Conservation (phyloP, 2,888 invertebrate genomes). For the Lepeophtheirus nordmannii region DNA sequence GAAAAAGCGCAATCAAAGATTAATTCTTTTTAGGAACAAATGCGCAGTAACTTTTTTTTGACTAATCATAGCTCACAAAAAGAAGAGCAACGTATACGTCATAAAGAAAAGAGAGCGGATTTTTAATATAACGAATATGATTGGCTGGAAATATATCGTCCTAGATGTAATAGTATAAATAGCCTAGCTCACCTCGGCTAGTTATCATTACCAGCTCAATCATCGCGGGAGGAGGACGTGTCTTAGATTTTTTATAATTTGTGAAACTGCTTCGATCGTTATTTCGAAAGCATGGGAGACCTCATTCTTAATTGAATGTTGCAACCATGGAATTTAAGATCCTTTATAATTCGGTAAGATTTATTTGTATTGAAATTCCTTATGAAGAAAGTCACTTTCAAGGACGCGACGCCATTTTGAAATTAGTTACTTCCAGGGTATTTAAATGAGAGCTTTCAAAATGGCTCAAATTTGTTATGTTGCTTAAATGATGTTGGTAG, state of each 20-base stretch:
- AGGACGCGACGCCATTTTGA: slow-evolving; percentile 7
- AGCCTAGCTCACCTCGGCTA: not conserved
- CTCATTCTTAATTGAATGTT: no score
- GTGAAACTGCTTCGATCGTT: no score
- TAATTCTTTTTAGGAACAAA: not conserved
- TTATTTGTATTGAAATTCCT: not conserved
- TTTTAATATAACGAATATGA: not conserved
- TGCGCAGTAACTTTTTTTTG: not conserved
- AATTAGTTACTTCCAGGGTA: not conserved
- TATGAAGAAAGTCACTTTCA: not conserved
- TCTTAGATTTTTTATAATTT: not conserved
- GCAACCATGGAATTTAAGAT: not conserved
- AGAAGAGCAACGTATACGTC: not conserved
- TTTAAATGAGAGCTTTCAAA: no score
- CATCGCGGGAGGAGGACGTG: not conserved
- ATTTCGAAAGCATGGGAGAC: no score
- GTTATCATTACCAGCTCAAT: not conserved
- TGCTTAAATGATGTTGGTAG: no score
- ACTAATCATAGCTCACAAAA: not conserved
- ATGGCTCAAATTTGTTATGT: no score
- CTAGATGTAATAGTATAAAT: not conserved
- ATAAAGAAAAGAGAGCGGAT: slow-evolving; percentile 1
- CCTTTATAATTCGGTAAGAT: not conserved
- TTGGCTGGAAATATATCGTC: not conserved
- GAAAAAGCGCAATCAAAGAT: no score